Evolutionary conservation across 2,113 vertebrate species (phyloP).

Genomic region (Brachyistius frenatus): DNA sequence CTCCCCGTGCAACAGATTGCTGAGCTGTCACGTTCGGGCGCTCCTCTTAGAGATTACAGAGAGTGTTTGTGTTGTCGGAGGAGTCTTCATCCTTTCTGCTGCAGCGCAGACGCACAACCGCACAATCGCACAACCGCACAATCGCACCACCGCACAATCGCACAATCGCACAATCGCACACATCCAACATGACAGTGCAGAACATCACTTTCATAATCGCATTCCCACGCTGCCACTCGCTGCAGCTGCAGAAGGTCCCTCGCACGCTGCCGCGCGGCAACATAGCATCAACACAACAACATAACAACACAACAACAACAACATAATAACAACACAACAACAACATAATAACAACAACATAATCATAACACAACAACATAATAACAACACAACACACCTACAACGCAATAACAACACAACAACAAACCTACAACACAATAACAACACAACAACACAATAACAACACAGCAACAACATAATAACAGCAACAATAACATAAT

Average conservation of each 20-base stretch:
- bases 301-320: constrained; percentile 28
- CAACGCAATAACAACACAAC: too few relatives aligned
- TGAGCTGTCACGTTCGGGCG: constrained; percentile 39
- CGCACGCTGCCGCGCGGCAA: constrained; percentile 36
- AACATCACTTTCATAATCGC: constrained; percentile 66
- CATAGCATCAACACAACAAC: constrained; percentile 64
- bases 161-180: constrained; percentile 57
- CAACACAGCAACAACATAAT: too few relatives aligned
- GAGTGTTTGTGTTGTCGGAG: constrained; percentile 42
- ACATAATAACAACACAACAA: constrained; percentile 39
- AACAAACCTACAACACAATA: too few relatives aligned
- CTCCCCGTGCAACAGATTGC: constrained; percentile 48
- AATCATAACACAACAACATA: too few relatives aligned
- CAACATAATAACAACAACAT: too few relatives aligned
- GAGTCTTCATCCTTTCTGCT: constrained; percentile 48
- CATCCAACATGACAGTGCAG: constrained; percentile 66
- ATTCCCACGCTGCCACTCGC: constrained; percentile 39
- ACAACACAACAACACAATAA: too few relatives aligned
- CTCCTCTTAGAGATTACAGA: constrained; percentile 49
- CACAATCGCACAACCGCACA: too few relatives aligned
- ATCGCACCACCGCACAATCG: constrained; percentile 16
- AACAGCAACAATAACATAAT: too few relatives aligned
- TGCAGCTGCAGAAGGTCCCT: constrained; percentile 33
- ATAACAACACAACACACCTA: too few relatives aligned
- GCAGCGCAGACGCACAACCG: background rate